Conservation (phyloP, 2,113 vertebrate species). For the Axis porcinus region DNA sequence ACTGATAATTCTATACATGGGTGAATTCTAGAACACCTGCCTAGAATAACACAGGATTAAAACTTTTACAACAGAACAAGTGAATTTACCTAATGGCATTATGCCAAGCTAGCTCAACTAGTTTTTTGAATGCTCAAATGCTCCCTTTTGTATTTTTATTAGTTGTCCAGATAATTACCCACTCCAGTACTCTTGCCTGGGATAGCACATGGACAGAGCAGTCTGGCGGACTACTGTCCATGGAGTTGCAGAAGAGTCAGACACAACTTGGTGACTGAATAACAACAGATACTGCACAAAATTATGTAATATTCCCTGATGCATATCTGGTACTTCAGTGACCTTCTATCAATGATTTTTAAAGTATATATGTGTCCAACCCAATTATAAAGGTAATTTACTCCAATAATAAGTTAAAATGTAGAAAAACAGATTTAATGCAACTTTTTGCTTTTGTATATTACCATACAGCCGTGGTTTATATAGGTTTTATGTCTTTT, state of each 20-base stretch:
- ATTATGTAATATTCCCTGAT: neutral
- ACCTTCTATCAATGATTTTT: neutral
- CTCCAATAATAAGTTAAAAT: neutral
- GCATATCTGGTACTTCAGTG: neutral
- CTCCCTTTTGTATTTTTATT: neutral
- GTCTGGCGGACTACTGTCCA: neutral
- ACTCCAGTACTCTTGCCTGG: neutral
- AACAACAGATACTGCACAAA: neutral
- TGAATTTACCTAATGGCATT: neutral
- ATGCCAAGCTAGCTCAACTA: neutral
- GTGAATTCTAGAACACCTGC: neutral
- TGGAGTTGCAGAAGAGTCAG: neutral
- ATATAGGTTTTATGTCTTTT: neutral
- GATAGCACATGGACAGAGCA: neutral
- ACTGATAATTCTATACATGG: neutral
- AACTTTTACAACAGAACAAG: neutral
- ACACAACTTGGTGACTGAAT: neutral
- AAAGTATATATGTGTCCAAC: neutral
- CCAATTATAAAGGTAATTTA: neutral
- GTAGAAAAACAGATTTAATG: neutral
- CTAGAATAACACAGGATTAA: neutral
- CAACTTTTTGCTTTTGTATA: neutral
- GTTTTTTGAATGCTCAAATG: neutral
- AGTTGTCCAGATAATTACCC: neutral
- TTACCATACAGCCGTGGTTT: neutral